Evolutionary conservation across 2,113 vertebrate species (phyloP).

Genomic region (Monarcha castaneiventris): DNA sequence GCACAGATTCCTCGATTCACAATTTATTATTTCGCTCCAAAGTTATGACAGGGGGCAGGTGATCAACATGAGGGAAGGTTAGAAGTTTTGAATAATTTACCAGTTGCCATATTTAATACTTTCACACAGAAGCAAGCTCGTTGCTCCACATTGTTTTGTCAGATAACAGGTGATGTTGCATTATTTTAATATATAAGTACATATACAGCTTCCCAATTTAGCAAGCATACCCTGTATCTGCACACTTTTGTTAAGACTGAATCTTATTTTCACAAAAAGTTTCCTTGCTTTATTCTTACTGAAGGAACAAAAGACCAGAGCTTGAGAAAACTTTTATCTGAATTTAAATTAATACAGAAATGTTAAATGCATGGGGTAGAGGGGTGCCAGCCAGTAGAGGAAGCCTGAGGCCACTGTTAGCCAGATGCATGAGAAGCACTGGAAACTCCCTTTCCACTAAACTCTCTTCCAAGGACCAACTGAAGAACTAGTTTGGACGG

Average conservation of each 20-base stretch:
- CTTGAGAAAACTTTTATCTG: background rate
- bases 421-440: background rate
- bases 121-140: background rate
- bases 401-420: slow-evolving; percentile 32
- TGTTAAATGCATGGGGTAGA: background rate
- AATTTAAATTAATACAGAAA: background rate
- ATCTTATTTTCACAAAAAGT: background rate
- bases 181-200: background rate
- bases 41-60: background rate
- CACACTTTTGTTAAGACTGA: background rate
- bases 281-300: background rate
- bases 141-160: background rate
- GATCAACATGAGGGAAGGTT: background rate
- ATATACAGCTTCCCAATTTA: background rate
- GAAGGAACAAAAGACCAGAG: background rate
- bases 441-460: slow-evolving; percentile 49
- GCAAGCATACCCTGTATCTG: background rate
- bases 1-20: background rate
- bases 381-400: background rate
- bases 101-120: background rate
- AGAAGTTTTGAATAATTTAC: background rate
- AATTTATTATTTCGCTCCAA: background rate
- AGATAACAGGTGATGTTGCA: background rate
- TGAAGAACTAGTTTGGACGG: slow-evolving; percentile 9
- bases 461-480: background rate